phyloP scores from a whole-genome alignment of 2,113 vertebrate species.

The Toxostoma redivivum region DNA sequence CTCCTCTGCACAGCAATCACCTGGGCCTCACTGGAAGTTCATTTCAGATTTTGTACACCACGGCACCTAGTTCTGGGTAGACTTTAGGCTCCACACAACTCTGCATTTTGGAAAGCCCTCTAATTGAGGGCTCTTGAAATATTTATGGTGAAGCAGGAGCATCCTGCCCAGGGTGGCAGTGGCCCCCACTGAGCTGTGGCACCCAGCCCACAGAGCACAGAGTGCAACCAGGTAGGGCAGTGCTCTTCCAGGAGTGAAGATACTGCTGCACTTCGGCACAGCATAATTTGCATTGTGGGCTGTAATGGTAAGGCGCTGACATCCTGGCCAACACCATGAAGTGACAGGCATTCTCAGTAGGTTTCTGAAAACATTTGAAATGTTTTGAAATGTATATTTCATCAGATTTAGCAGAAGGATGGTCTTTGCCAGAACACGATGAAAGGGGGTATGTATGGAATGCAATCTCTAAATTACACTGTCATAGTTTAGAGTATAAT shows the following conservation, averaged over 20 bases:
- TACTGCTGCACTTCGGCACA: neutral
- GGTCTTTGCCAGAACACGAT: neutral
- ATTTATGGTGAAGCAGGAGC: neutral
- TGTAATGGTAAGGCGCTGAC: neutral
- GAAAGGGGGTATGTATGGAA: neutral
- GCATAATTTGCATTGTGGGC: neutral
- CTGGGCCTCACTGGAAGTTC: neutral
- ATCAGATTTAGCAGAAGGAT: neutral
- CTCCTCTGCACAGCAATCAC: neutral
- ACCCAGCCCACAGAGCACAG: neutral
- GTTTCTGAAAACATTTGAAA: neutral
- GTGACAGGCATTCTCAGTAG: neutral
- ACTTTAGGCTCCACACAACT: neutral
- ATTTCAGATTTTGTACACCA: neutral
- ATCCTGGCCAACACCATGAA: rapidly evolving
- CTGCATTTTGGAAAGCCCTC: neutral
- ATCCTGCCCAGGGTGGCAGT: neutral
- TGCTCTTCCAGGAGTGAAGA: neutral
- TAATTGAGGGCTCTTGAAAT: neutral
- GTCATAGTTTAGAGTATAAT: neutral
- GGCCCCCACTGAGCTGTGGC: neutral
- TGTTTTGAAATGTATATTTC: neutral
- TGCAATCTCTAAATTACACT: neutral
- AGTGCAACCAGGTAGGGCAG: rapidly evolving
- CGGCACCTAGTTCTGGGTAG: neutral